Base-by-base conservation (phyloP, 2,797 vertebrate genomes). In the Tapirus indicus region DNA sequence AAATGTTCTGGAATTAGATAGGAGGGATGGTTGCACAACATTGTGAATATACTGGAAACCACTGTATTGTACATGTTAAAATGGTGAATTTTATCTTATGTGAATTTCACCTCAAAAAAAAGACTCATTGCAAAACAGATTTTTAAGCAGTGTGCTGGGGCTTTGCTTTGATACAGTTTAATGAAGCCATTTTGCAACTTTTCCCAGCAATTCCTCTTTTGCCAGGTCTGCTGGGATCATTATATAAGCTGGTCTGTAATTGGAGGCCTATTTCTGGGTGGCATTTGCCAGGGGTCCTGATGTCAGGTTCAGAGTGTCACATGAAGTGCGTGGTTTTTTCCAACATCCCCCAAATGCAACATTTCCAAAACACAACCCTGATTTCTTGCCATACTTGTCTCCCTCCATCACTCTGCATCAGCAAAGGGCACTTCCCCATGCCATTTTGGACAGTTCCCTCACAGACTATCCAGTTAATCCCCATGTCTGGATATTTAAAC, bases 161-260 rank as follows among this genome's bases (percentile, higher is more conserved):
- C 47, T 72, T 96, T 20, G 96, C n/a, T 79, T 91, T 58, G 49
- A 18, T 0, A 29, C 18, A 6, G 12, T n/a, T 97, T 97, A 96
- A 95, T 91, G 85, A 54, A 91, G 72, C 54, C 2, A 6, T 77
- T 95, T 60, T 27, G 78, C 38, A 89, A n/a, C 35, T 89, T 93
- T 44, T 35, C 38, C 49, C 47, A 58, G 69, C 29, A 25, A 41
- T 64, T 77, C 38, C n/a, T 82, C 71, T 62, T 58, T 93, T 80
- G 23, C 25, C 49, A 64, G 38, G 2, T 68, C 52, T 71, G 6
- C 32, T 11, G 10, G 27, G 52, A 32, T 79, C 29, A 4, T 23
- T 25, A 25, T 7, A 1, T 0, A 79, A 64, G 58, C 62, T 5
- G 77, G 25, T 27, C 66, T 93, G 2, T 56, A 27, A 38, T n/a